phyloP scores from a whole-genome alignment of 2,888 invertebrate species.

The Erebia aethiops region DNA sequence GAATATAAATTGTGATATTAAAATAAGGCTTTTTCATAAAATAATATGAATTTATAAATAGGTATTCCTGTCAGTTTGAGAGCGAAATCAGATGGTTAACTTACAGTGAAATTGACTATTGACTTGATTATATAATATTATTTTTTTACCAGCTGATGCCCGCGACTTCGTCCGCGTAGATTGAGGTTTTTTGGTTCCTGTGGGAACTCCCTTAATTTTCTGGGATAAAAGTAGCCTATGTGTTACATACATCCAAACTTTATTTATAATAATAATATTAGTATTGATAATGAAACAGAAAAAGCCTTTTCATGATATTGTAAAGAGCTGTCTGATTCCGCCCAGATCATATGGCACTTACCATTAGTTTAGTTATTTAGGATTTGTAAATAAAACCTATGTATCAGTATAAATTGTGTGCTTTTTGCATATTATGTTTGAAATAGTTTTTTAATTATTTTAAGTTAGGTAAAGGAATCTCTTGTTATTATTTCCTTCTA shows the following conservation, averaged over 20 bases:
- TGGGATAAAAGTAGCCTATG: too few species aligned
- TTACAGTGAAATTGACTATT: neutral
- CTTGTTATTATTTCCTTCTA: neutral
- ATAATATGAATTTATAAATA: conserved; percentile 1
- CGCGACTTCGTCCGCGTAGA: too few species aligned
- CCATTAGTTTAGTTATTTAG: neutral
- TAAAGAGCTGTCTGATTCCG: neutral
- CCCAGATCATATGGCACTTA: neutral
- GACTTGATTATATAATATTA: too few species aligned
- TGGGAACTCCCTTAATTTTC: too few species aligned
- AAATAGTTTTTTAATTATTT: neutral
- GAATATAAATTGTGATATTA: conserved; percentile 68
- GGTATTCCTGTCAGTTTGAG: neutral
- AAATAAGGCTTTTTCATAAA: conserved; percentile 51
- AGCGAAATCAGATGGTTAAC: neutral
- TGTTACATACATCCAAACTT: too few species aligned
- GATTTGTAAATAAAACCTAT: neutral
- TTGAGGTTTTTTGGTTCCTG: neutral
- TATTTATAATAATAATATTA: too few species aligned
- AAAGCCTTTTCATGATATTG: neutral
- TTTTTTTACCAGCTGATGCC: too few species aligned
- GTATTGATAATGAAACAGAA: neutral
- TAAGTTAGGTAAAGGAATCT: conserved; percentile 7
- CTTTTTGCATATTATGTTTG: neutral
- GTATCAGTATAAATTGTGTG: neutral